Conservation (phyloP, 2,888 invertebrate genomes). For the Callosobruchus maculatus region DNA sequence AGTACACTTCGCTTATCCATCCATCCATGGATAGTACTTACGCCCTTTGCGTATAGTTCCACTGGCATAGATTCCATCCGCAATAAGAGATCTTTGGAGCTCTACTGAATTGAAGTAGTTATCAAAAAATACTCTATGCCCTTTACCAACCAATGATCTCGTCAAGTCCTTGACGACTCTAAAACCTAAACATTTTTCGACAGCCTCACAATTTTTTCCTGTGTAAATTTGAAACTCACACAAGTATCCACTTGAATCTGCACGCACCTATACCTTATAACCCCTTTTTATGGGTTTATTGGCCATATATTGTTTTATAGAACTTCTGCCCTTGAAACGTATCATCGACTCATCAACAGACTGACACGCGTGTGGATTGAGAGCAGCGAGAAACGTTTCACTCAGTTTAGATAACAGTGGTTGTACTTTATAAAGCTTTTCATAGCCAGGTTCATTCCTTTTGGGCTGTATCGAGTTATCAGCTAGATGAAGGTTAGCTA, state of each 20-base stretch:
- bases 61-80: slow-evolving; percentile 14
- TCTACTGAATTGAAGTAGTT: slow-evolving; percentile 23
- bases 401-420: slow-evolving; percentile 7
- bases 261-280: slow-evolving; percentile 29
- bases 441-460: slow-evolving; percentile 8
- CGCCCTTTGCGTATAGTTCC: slow-evolving; percentile 18
- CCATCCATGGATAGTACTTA: slow-evolving; percentile 17
- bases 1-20: slow-evolving; percentile 10
- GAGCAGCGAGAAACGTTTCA: background rate
- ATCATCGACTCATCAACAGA: slow-evolving; percentile 26
- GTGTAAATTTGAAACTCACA: slow-evolving; percentile 28
- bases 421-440: slow-evolving; percentile 18
- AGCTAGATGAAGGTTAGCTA: slow-evolving; percentile 18
- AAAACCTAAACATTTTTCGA: slow-evolving; percentile 17
- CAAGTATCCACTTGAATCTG: slow-evolving; percentile 20
- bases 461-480: slow-evolving; percentile 15
- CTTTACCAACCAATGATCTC: slow-evolving; percentile 13
- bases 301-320: slow-evolving; percentile 33
- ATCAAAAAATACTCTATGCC: slow-evolving; percentile 14
- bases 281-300: slow-evolving; percentile 36
- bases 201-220: slow-evolving; percentile 16
- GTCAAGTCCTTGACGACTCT: slow-evolving; percentile 20
- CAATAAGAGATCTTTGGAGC: slow-evolving; percentile 6
- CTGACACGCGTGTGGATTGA: slow-evolving; percentile 3
- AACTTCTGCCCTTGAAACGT: slow-evolving; percentile 20